Conservation (phyloP, 2,888 invertebrate species). For the Arge pagana region DNA sequence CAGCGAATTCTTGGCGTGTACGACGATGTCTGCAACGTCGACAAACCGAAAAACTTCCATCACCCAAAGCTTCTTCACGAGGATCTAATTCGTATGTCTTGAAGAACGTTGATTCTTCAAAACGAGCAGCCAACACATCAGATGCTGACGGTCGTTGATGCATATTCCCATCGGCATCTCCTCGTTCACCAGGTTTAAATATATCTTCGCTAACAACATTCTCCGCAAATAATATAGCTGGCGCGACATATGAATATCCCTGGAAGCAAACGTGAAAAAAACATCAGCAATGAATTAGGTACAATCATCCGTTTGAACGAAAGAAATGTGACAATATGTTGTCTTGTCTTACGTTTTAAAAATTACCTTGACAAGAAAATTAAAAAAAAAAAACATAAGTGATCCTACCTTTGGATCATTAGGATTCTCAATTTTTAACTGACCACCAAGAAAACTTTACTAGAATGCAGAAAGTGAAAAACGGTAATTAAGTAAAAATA, state of each 20-base stretch:
- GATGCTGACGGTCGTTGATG: slow-evolving; percentile 37
- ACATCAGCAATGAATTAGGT: slow-evolving; percentile 14
- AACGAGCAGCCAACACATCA: slow-evolving; percentile 39
- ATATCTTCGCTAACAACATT: slow-evolving; percentile 78
- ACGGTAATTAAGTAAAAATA: too few species aligned
- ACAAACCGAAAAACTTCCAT: slow-evolving; percentile 89
- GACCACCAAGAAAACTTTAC: too few species aligned
- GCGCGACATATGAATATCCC: slow-evolving; percentile 96
- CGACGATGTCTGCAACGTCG: slow-evolving; percentile 76
- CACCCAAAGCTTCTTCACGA: slow-evolving; percentile 75
- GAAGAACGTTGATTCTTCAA: slow-evolving; percentile 80
- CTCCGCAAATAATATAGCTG: slow-evolving; percentile 83
- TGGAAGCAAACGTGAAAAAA: slow-evolving; percentile 56
- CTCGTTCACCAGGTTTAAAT: slow-evolving; percentile 60
- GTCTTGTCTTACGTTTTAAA: background rate
- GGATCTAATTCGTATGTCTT: slow-evolving; percentile 78
- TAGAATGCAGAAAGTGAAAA: too few species aligned
- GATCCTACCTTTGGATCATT: too few species aligned
- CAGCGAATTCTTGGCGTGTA: slow-evolving; percentile 79
- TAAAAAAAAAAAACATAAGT: background rate
- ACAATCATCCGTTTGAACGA: too few species aligned
- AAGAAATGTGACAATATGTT: background rate
- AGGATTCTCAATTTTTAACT: too few species aligned
- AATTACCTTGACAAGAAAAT: slow-evolving; percentile 19
- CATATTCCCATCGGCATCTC: slow-evolving; percentile 20